These are phyloP conservation scores for Cosmopolites sordidus DNA, from an alignment of 2,888 invertebrate genomes.

Conservation along the genomic window DNA sequence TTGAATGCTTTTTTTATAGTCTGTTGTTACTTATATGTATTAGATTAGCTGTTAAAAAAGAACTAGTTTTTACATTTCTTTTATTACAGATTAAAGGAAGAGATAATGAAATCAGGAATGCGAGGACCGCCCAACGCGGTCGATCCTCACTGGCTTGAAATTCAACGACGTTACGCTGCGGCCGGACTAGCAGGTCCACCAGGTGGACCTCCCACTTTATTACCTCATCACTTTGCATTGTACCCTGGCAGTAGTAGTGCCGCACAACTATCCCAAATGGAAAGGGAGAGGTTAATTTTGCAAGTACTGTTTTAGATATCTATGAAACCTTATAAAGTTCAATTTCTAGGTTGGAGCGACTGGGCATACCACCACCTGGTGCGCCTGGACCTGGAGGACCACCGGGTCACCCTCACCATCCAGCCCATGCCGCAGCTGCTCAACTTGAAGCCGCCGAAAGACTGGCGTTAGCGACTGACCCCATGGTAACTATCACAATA, in stretches of 20 bases:
- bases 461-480: slow-evolving; percentile 81
- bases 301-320: too few relatives aligned
- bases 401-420: slow-evolving; percentile 52
- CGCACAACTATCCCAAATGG: slow-evolving; percentile 70
- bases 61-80: too few relatives aligned
- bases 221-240: slow-evolving; percentile 68
- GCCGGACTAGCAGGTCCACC: slow-evolving; percentile 26
- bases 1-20: neutral
- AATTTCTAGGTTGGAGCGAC: slow-evolving; percentile 60
- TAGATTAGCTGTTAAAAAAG: neutral
- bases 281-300: slow-evolving; percentile 78
- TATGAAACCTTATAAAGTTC: too few relatives aligned
- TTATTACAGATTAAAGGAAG: slow-evolving; percentile 68
- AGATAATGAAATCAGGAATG: slow-evolving; percentile 67
- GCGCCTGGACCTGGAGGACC: slow-evolving; percentile 54
- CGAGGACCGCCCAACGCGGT: slow-evolving; percentile 49
- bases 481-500: slow-evolving; percentile 61
- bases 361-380: slow-evolving; percentile 66
- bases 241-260: slow-evolving; percentile 69
- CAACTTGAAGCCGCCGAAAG: slow-evolving; percentile 74
- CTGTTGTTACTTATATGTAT: neutral
- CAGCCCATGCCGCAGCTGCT: slow-evolving; percentile 55
- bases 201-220: slow-evolving; percentile 46
- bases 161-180: slow-evolving; percentile 65
- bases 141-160: slow-evolving; percentile 81